These are phyloP conservation scores for Heliconius himera DNA, from an alignment of 1,140 invertebrate genomes.

Conservation along the genomic window DNA sequence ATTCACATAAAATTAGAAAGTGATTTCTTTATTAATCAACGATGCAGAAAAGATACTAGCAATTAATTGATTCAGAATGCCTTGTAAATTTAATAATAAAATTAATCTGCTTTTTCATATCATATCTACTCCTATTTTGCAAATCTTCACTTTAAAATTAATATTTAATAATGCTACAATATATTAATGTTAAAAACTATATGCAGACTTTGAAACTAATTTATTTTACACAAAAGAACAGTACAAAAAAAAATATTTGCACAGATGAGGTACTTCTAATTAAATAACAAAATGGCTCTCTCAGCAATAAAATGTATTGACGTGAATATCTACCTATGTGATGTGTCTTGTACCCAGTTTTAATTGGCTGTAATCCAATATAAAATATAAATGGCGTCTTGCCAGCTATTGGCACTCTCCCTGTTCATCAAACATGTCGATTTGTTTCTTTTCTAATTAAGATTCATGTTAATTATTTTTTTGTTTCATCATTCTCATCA, in stretches of 20 bases:
- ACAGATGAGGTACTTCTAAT: slow-evolving; percentile 50
- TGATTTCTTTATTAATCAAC: not conserved
- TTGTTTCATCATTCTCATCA: slow-evolving; percentile 9
- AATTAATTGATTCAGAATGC: not conserved
- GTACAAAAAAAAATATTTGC: slow-evolving; percentile 4
- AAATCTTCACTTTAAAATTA: not conserved
- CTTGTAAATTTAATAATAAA: not conserved
- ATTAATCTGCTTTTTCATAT: not conserved
- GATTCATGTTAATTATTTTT: slow-evolving; percentile 46
- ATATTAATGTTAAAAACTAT: not conserved
- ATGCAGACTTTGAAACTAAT: not conserved
- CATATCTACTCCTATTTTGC: not conserved
- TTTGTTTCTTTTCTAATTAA: slow-evolving; percentile 75
- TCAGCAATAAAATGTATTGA: slow-evolving; percentile 66
- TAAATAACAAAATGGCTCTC: slow-evolving; percentile 59
- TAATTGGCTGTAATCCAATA: slow-evolving; percentile 81
- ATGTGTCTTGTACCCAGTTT: slow-evolving; percentile 51
- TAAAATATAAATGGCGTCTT: slow-evolving; percentile 71
- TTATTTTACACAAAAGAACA: not conserved
- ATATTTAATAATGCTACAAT: not conserved
- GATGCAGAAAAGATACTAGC: not conserved
- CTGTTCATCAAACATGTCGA: slow-evolving; percentile 76
- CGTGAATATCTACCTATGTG: slow-evolving; percentile 48
- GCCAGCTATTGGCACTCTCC: slow-evolving; percentile 72
- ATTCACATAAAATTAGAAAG: slow-evolving; percentile 12